phyloP scores from a whole-genome alignment of 2,888 invertebrate genomes.

The Syrphus vitripennis region DNA sequence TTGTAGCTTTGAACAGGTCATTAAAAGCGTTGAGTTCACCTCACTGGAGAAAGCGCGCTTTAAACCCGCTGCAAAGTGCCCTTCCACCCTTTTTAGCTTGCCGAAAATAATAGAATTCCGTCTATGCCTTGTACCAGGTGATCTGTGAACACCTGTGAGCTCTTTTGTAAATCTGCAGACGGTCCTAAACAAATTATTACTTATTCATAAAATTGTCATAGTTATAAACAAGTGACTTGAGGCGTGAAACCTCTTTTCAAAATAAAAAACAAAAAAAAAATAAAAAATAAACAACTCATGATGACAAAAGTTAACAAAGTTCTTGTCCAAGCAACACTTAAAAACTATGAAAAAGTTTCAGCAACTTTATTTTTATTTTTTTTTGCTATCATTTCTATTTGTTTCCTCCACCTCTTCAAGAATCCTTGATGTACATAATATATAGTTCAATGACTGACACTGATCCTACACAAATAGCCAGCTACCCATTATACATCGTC shows the following conservation, averaged over 20 bases:
- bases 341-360: background rate
- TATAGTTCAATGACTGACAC: constrained; percentile 53
- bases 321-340: background rate
- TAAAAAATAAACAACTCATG: background rate
- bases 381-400: background rate
- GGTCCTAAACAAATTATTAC: no score
- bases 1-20: no score
- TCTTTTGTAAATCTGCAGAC: no score
- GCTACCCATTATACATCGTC: background rate
- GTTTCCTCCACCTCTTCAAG: background rate
- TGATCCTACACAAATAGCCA: constrained; percentile 13
- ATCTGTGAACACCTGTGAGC: no score
- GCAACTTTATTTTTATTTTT: background rate
- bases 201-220: no score
- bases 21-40: no score
- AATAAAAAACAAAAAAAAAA: background rate
- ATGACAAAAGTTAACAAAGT: background rate
- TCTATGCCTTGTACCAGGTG: no score
- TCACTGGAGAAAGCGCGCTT: no score
- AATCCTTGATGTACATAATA: constrained; percentile 40
- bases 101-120: no score
- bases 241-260: background rate
- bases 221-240: background rate
- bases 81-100: no score
- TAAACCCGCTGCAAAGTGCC: no score